Base-by-base conservation (phyloP, 1,140 invertebrate genomes). In the Trachelipus rathkii region DNA sequence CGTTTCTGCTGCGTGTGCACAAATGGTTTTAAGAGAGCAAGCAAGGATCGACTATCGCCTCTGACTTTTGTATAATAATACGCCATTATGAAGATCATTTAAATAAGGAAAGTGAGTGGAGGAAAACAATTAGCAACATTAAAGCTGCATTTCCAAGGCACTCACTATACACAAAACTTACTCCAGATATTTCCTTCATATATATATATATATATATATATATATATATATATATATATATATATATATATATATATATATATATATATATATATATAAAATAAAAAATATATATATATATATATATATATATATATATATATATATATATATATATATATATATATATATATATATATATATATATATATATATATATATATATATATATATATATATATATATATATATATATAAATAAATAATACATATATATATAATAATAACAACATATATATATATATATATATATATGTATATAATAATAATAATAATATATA, bases 161-260 rank as follows among this genome's bases (percentile, higher is more conserved):
- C 33, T 33, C 33, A 33, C 33, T 33, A 33, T 33, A 33, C 33
- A 33, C 33, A 33, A 33, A 33, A 33, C 33, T 33, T 33, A 33
- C 33, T 33, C 33, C 33, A 33, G 33, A 33, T 6, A 33, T 33
- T 33, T 33, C 33, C 33, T 33, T 33, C 33, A 33, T 33, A 33
- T 33, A 33, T 33, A 33, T 33, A 33, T 33, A 33, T 33, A 33
- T 33, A 33, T 33, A 33, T 33, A 15, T 60, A 15, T 60, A 60
- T 60, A 60, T 60, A 60, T 60, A 60, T 60, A 60, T 60, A 60
- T 60, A 60, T 60, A 60, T 60, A 60, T 60, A 60, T 60, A 60
- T 60, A 60, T 60, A 60, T 60, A 60, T 60, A 60, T 60, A 60
- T 60, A 60, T 19, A 60, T 15, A 13, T 60, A 15, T 60, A 13